Evolutionary conservation across 2,888 invertebrate species (phyloP).

Genomic region (Aleiodes testaceus): DNA sequence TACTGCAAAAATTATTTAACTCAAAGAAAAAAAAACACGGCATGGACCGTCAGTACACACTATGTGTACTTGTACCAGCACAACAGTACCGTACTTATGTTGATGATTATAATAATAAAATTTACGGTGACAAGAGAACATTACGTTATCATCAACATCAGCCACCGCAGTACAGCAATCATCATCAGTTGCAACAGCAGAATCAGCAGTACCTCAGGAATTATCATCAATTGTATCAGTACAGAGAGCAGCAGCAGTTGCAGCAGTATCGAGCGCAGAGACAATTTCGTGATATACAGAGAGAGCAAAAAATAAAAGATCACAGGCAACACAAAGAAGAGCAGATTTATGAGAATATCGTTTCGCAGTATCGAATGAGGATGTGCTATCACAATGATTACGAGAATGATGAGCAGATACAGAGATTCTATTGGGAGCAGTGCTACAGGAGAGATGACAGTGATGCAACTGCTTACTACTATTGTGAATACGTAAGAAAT

Average conservation of each 20-base stretch:
- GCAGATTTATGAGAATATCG: conserved; percentile 70
- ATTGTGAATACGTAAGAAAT: conserved; percentile 71
- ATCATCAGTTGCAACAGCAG: conserved; percentile 44
- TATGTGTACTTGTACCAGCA: conserved; percentile 72
- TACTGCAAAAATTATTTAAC: too few relatives aligned
- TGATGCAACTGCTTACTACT: conserved; percentile 71
- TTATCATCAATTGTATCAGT: conserved; percentile 32
- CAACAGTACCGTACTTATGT: conserved; percentile 70
- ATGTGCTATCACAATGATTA: conserved; percentile 72
- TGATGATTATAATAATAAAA: conserved; percentile 60
- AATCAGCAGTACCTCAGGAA: conserved; percentile 39
- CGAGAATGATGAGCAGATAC: conserved; percentile 71
- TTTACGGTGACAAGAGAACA: conserved; percentile 56
- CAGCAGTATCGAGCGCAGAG: conserved; percentile 51
- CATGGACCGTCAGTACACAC: conserved; percentile 72
- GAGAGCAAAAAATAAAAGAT: conserved; percentile 46
- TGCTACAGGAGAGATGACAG: conserved; percentile 68
- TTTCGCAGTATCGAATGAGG: conserved; percentile 70
- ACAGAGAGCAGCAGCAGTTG: conserved; percentile 43
- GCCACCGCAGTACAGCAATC: conserved; percentile 38
- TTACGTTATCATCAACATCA: conserved; percentile 55
- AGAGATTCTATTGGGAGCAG: conserved; percentile 71
- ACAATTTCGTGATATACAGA: conserved; percentile 43
- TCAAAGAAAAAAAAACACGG: conserved; percentile 56
- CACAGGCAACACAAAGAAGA: conserved; percentile 58